Conservation (phyloP, 2,888 invertebrate species). For the Baronia brevicornis region DNA sequence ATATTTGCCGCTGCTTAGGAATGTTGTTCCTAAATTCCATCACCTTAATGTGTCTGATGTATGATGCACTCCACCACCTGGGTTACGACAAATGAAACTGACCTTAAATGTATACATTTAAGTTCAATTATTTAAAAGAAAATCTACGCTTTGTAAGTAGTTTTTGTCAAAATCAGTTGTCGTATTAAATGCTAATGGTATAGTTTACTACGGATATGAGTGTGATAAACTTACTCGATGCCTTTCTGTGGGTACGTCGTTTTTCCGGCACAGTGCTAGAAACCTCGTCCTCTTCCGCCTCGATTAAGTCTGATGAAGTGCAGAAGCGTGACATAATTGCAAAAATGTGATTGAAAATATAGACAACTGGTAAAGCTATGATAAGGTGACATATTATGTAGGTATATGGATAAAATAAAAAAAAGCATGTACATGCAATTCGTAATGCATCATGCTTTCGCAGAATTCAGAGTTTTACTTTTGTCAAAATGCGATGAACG, state of each 20-base stretch:
- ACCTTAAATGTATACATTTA: constrained; percentile 13
- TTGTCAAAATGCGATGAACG: constrained; percentile 10
- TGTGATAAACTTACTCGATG: constrained; percentile 71
- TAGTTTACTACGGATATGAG: no score
- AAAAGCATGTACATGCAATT: constrained; percentile 52
- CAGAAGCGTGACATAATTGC: constrained; percentile 37
- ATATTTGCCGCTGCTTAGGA: constrained; percentile 15
- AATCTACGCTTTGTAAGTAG: no score
- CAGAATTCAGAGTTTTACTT: neutral
- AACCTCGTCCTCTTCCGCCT: constrained; percentile 74
- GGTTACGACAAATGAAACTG: constrained; percentile 10
- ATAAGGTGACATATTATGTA: constrained; percentile 31
- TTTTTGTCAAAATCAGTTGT: constrained; percentile 5
- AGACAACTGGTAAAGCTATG: constrained; percentile 22
- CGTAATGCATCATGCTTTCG: constrained; percentile 39
- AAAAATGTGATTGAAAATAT: constrained; percentile 32
- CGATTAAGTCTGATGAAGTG: constrained; percentile 69
- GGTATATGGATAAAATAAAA: constrained; percentile 31
- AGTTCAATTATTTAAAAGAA: no score
- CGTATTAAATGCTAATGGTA: no score
- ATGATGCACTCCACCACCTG: constrained; percentile 14
- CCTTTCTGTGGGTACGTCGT: constrained; percentile 66
- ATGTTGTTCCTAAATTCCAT: constrained; percentile 11
- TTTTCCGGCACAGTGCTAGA: constrained; percentile 63
- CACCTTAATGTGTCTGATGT: constrained; percentile 12